A percentile compares a stretch with the other conserved stretches of the same genome.
Conservation (phyloP, 2,888 invertebrate genomes). For the Tachystola acroxantha region DNA sequence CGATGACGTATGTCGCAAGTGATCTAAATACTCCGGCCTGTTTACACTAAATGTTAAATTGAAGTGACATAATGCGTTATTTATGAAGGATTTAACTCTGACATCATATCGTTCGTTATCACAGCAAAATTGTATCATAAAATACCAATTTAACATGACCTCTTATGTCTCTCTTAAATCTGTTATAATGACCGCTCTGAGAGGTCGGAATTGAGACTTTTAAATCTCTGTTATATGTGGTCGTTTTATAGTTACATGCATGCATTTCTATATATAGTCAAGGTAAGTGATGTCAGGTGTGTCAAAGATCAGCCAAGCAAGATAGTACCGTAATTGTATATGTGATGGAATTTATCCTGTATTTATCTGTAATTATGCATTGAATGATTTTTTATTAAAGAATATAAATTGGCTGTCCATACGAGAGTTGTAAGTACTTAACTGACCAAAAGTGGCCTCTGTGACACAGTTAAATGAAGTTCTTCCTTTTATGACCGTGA, state of each 20-base stretch:
- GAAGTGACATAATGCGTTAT: constrained; percentile 33
- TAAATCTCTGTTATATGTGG: constrained; percentile 33
- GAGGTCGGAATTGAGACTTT: constrained; percentile 30
- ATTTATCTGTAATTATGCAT: too few relatives aligned
- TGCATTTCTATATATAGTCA: constrained; percentile 64
- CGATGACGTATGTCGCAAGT: constrained; percentile 4
- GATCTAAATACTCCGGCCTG: constrained; percentile 18
- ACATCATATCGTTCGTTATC: constrained; percentile 51
- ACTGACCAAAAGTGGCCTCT: neutral
- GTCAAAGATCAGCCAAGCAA: neutral
- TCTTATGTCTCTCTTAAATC: constrained; percentile 6
- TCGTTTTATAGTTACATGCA: constrained; percentile 27
- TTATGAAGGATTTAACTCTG: constrained; percentile 35
- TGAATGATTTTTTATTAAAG: too few relatives aligned
- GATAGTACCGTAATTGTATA: too few relatives aligned
- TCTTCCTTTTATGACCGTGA: constrained; percentile 15
- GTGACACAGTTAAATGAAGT: neutral
- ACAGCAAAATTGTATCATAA: constrained; percentile 9
- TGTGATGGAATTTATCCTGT: too few relatives aligned
- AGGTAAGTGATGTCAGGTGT: constrained; percentile 54
- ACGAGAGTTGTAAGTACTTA: too few relatives aligned
- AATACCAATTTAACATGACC: constrained; percentile 39
- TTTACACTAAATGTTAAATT: constrained; percentile 13
- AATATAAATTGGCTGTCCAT: neutral
- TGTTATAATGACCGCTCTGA: constrained; percentile 5